A percentile compares a stretch with the other conserved stretches of the same genome.
phyloP scores from a whole-genome alignment of 2,888 invertebrate genomes.

The Aelia acuminata region DNA sequence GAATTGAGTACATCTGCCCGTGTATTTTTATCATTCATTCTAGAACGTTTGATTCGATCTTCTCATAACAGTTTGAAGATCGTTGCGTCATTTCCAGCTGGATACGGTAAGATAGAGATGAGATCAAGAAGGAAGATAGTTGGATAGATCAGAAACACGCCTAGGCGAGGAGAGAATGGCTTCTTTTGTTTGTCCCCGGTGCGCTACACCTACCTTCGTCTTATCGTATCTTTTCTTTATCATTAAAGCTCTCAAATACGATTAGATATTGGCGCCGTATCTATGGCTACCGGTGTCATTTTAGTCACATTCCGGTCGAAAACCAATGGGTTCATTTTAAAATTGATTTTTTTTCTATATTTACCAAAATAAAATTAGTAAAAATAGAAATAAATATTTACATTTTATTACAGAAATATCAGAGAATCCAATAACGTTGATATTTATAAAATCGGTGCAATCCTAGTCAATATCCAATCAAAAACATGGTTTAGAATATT shows the following conservation, averaged over 20 bases:
- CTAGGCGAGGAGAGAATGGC: neutral
- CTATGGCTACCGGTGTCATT: slow-evolving; percentile 13
- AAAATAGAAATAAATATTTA: too few species aligned
- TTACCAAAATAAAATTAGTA: too few species aligned
- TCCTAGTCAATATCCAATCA: neutral
- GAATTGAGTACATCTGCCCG: too few species aligned
- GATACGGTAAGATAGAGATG: neutral
- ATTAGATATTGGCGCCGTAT: slow-evolving; percentile 6
- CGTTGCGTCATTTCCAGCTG: neutral
- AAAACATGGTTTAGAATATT: too few species aligned
- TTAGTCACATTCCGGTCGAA: neutral
- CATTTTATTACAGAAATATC: too few species aligned
- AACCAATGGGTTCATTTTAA: neutral
- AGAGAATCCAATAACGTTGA: too few species aligned
- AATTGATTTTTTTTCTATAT: neutral
- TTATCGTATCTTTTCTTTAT: neutral
- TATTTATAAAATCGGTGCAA: too few species aligned
- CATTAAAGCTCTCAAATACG: neutral
- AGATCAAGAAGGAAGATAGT: neutral
- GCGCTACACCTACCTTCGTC: neutral
- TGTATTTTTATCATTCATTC: neutral
- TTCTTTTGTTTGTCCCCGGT: neutral
- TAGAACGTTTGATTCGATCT: neutral
- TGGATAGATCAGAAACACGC: slow-evolving; percentile 2
- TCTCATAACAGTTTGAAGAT: neutral